Evolutionary conservation across 1,140 invertebrate genomes (phyloP).

Genomic region (Rhagoletis pomonella): DNA sequence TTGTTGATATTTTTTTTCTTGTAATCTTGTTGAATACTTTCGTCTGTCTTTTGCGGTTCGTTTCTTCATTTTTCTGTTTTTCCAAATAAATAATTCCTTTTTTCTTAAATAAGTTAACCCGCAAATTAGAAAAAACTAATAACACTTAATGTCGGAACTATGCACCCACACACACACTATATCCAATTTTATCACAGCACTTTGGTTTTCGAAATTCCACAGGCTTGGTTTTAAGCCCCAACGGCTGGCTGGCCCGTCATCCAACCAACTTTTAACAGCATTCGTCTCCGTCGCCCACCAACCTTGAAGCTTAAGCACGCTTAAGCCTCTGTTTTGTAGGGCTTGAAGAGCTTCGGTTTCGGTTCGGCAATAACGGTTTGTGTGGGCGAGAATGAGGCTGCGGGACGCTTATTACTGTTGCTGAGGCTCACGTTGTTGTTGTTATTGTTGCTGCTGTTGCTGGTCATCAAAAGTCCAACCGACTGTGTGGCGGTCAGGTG

Average conservation of each 20-base stretch:
- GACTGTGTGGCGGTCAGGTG: conserved; percentile 27
- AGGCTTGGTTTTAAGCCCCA: not conserved
- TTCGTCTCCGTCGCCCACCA: not conserved
- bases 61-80: too few species aligned
- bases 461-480: conserved; percentile 56
- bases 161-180: not conserved
- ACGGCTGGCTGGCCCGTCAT: not conserved
- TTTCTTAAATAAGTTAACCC: too few species aligned
- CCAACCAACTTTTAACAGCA: not conserved
- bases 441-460: too few species aligned
- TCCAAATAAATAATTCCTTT: too few species aligned
- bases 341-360: conserved; percentile 82
- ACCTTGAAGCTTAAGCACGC: not conserved
- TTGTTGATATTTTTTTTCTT: too few species aligned
- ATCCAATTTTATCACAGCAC: not conserved
- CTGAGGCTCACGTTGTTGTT: too few species aligned
- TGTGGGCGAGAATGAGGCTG: conserved; percentile 64
- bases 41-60: too few species aligned
- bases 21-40: too few species aligned
- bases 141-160: conserved; percentile 3
- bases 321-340: conserved; percentile 80
- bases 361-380: conserved; percentile 67
- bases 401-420: conserved; percentile 65
- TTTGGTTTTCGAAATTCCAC: not conserved
- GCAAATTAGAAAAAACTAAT: not conserved